Percentiles rank a stretch among this genome's conserved stretches.
Conservation (phyloP, 2,888 invertebrate species). For the Marasmarcha lunaedactyla region DNA sequence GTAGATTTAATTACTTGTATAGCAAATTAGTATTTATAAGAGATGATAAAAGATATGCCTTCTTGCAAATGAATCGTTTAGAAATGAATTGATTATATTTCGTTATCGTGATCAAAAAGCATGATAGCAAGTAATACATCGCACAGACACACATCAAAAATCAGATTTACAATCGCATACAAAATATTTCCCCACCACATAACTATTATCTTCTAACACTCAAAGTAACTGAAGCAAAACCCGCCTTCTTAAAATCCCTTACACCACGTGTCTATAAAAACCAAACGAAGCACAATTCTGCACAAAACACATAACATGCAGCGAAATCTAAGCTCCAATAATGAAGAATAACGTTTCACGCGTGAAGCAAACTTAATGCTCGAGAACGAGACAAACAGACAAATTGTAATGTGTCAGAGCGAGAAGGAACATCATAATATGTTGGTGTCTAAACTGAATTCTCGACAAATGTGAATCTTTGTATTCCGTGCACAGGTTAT, state of each 20-base stretch:
- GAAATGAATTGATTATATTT: no score
- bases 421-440: constrained; percentile 19
- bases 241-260: constrained; percentile 4
- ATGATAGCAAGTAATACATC: no score
- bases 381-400: constrained; percentile 22
- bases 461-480: constrained; percentile 1
- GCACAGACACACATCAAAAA: no score
- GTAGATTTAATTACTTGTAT: no score
- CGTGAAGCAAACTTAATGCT: constrained; percentile 48
- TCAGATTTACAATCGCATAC: no score
- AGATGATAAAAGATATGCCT: no score
- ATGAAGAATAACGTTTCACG: constrained; percentile 60
- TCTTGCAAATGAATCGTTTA: no score
- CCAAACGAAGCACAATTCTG: constrained; percentile 49
- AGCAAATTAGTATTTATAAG: no score
- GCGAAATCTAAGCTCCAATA: constrained; percentile 33
- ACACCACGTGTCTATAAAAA: constrained; percentile 45
- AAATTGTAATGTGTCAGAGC: constrained; percentile 12
- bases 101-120: no score
- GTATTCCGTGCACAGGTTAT: not conserved
- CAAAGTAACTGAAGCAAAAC: constrained; percentile 8
- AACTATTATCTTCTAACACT: no score
- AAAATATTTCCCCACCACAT: no score
- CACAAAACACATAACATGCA: constrained; percentile 43
- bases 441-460: constrained; percentile 28